Conservation (phyloP, 2,888 invertebrate species). For the Limnephilus marmoratus region DNA sequence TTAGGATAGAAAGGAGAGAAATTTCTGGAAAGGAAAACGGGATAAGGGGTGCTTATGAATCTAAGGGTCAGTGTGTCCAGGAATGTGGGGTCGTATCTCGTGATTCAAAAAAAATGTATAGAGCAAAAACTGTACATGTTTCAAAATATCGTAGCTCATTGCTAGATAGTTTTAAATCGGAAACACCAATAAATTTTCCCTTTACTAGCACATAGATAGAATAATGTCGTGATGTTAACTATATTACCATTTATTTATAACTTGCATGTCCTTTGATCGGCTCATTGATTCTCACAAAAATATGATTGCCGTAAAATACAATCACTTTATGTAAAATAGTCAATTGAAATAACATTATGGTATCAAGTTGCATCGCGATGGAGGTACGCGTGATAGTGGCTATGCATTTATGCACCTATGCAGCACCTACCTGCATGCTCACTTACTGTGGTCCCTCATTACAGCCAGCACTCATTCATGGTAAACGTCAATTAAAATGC, state of each 20-base stretch:
- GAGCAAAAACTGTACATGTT: not conserved
- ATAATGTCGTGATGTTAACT: not conserved
- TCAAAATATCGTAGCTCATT: not conserved
- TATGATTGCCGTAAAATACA: not conserved
- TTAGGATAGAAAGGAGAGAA: too few relatives aligned
- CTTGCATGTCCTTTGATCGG: not conserved
- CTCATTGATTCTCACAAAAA: not conserved
- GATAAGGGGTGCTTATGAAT: too few relatives aligned
- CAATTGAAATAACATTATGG: not conserved
- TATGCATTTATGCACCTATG: not conserved
- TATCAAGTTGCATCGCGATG: not conserved
- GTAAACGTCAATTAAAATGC: constrained; percentile 38
- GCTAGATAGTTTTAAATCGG: not conserved
- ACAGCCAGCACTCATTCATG: constrained; percentile 38
- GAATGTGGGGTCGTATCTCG: not conserved
- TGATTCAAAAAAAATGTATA: not conserved
- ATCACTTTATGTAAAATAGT: not conserved
- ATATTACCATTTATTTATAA: not conserved
- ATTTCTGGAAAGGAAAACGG: too few relatives aligned
- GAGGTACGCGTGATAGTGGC: constrained; percentile 8
- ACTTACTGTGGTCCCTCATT: not conserved
- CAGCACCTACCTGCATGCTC: not conserved
- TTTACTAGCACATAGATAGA: too few relatives aligned
- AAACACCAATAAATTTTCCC: not conserved
- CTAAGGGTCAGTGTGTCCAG: too few relatives aligned